Evolutionary conservation across 2,888 invertebrate species (phyloP).

Genomic region (Drosophila ezoana): DNA sequence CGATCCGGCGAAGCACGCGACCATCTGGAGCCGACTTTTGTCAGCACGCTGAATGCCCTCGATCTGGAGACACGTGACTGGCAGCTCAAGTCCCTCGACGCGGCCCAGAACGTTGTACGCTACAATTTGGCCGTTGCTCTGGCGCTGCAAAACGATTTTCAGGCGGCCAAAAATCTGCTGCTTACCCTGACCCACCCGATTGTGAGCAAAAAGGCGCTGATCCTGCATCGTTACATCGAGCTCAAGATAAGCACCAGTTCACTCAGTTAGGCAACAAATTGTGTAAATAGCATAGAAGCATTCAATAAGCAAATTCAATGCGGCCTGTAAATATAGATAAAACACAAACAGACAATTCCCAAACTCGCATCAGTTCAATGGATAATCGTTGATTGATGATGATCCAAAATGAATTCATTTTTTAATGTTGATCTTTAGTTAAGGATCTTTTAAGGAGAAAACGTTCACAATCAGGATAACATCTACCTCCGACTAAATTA

Average conservation of each 20-base stretch:
- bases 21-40: slow-evolving; percentile 91
- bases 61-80: slow-evolving; percentile 86
- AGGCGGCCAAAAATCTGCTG: slow-evolving; percentile 86
- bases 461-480: too few relatives aligned
- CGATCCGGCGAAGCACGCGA: slow-evolving; percentile 93
- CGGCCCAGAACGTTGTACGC: slow-evolving; percentile 89
- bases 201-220: slow-evolving; percentile 76
- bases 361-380: slow-evolving; percentile 1
- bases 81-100: slow-evolving; percentile 86
- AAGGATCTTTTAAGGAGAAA: too few relatives aligned
- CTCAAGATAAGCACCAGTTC: slow-evolving; percentile 41
- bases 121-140: slow-evolving; percentile 92
- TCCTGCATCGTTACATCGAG: slow-evolving; percentile 87
- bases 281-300: slow-evolving; percentile 68
- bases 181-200: slow-evolving; percentile 82
- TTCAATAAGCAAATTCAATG: slow-evolving; percentile 44
- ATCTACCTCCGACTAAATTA: too few relatives aligned
- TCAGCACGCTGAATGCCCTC: slow-evolving; percentile 86
- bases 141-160: slow-evolving; percentile 90
- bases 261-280: slow-evolving; percentile 65
- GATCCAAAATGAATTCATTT: too few relatives aligned
- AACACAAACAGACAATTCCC: slow-evolving; percentile 6
- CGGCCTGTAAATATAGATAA: slow-evolving; percentile 55
- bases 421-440: too few relatives aligned
- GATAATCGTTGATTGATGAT: not conserved